phyloP scores from a whole-genome alignment of 2,888 invertebrate genomes.

The Mactromeris polynyma region DNA sequence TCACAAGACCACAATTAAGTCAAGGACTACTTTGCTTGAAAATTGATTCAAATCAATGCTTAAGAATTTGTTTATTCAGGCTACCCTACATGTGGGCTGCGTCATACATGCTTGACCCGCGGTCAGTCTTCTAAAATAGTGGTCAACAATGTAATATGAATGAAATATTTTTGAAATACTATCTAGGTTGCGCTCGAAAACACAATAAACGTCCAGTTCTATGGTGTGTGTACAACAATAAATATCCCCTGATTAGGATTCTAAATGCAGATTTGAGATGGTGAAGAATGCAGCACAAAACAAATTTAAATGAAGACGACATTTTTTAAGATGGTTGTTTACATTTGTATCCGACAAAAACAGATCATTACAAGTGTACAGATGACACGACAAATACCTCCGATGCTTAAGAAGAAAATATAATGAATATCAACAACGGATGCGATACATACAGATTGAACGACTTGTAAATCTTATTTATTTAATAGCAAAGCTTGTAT shows the following conservation, averaged over 20 bases:
- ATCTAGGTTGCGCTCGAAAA: constrained; percentile 27
- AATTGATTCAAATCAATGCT: constrained; percentile 43
- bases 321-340: not conserved
- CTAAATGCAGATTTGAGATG: constrained; percentile 31
- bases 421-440: not conserved
- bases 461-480: not conserved
- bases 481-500: not conserved
- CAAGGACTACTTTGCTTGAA: constrained; percentile 27
- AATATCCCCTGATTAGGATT: constrained; percentile 42
- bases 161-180: constrained; percentile 47
- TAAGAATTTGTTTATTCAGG: constrained; percentile 46
- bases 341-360: not conserved
- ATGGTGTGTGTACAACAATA: constrained; percentile 23
- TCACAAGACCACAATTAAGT: constrained; percentile 25
- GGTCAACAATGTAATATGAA: constrained; percentile 38
- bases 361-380: not conserved
- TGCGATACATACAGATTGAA: not conserved
- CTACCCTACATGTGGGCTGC: constrained; percentile 27
- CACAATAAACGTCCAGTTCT: constrained; percentile 22
- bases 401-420: not conserved
- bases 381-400: constrained; percentile 4
- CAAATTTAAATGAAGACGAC: constrained; percentile 8
- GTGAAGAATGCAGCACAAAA: not conserved
- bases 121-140: constrained; percentile 40
- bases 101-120: constrained; percentile 43